These are phyloP conservation scores for Synanceia verrucosa DNA, from an alignment of 2,797 vertebrate species.

Conservation along the genomic window DNA sequence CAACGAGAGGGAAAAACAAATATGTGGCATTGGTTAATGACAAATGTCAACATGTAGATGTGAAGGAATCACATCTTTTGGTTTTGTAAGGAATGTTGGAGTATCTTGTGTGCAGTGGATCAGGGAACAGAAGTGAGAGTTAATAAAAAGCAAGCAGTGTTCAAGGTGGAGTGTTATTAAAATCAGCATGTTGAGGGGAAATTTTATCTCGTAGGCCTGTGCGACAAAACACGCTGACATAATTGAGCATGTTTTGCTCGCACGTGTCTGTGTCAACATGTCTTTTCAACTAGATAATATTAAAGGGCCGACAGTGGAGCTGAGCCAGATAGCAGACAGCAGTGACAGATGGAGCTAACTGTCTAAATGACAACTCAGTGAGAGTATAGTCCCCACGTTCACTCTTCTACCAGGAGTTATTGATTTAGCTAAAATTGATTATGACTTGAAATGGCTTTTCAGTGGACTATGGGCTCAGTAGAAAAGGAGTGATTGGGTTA, in stretches of 20 bases:
- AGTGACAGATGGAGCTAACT: constrained; percentile 35
- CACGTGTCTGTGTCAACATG: neutral
- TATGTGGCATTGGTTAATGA: constrained; percentile 13
- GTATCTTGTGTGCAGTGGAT: constrained; percentile 18
- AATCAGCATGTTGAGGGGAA: constrained; percentile 18
- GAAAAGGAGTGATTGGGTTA: constrained; percentile 61
- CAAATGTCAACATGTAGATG: constrained; percentile 36
- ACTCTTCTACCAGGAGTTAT: constrained; percentile 60
- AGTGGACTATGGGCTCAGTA: constrained; percentile 49
- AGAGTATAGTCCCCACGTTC: constrained; percentile 48
- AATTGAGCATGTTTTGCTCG: constrained; percentile 5
- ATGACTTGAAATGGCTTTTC: constrained; percentile 75
- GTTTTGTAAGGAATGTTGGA: constrained; percentile 17
- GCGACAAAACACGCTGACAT: neutral
- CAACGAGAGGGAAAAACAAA: constrained; percentile 35
- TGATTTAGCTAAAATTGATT: constrained; percentile 75
- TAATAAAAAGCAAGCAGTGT: constrained; percentile 26
- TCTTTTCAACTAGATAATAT: constrained; percentile 29
- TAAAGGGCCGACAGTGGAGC: constrained; percentile 30
- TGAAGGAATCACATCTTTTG: constrained; percentile 29
- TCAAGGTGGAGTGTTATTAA: constrained; percentile 37
- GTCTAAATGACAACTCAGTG: constrained; percentile 66
- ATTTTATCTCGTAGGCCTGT: constrained; percentile 1
- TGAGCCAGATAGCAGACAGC: constrained; percentile 35
- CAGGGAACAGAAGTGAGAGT: constrained; percentile 10